Evolutionary conservation across 2,888 invertebrate species (phyloP).

Genomic region (Portevinia maculata): DNA sequence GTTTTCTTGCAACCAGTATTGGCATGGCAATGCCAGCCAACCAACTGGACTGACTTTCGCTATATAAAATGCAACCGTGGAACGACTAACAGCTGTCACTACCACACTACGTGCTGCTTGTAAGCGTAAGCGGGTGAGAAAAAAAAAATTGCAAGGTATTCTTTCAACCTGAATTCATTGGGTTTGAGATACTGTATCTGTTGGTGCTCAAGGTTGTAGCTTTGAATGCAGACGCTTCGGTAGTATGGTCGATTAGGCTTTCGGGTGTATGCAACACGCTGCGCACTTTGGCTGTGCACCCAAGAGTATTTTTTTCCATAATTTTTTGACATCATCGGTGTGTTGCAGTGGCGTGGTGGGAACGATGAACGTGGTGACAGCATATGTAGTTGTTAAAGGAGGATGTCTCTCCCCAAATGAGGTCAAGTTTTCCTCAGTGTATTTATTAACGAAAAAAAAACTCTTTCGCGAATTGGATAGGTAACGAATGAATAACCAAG

Average conservation of each 20-base stretch:
- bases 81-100: slow-evolving; percentile 50
- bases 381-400: slow-evolving; percentile 27
- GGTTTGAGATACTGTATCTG: slow-evolving; percentile 33
- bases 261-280: neutral
- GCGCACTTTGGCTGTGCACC: slow-evolving; percentile 4
- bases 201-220: slow-evolving; percentile 38
- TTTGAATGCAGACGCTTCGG: slow-evolving; percentile 32
- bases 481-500: slow-evolving; percentile 24
- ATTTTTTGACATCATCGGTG: slow-evolving; percentile 2
- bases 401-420: slow-evolving; percentile 37
- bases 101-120: slow-evolving; percentile 21
- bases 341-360: neutral
- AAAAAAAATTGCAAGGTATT: slow-evolving; percentile 23
- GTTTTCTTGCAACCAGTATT: slow-evolving; percentile 37
- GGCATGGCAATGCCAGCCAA: slow-evolving; percentile 16
- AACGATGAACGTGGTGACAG: neutral
- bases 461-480: slow-evolving; percentile 12
- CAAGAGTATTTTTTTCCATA: slow-evolving; percentile 18
- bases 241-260: slow-evolving; percentile 12
- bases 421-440: slow-evolving; percentile 44
- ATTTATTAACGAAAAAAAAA: slow-evolving; percentile 27
- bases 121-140: neutral
- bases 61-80: slow-evolving; percentile 13
- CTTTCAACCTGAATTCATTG: slow-evolving; percentile 22
- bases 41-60: slow-evolving; percentile 52